A percentile compares a stretch with the other conserved stretches of the same genome.
Evolutionary conservation across 2,888 invertebrate species (phyloP).

Genomic region (Folsomia candida): DNA sequence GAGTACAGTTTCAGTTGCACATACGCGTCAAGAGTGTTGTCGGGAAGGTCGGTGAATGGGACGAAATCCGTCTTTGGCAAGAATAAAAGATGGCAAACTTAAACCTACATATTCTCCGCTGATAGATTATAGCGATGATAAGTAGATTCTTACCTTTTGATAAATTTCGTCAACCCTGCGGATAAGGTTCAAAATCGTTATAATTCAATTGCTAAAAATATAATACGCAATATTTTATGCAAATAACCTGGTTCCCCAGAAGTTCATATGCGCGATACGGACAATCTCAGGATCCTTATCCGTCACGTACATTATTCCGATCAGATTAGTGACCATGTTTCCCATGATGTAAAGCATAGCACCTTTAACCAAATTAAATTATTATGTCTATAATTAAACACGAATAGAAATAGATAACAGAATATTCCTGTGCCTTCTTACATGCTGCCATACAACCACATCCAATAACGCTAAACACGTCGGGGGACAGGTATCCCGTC

Average conservation of each 20-base stretch:
- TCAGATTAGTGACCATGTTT: conserved; percentile 28
- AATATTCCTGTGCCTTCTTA: conserved; percentile 17
- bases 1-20: conserved; percentile 27
- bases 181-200: too few relatives aligned
- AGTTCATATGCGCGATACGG: conserved; percentile 38
- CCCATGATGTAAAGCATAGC: conserved; percentile 43
- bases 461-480: conserved; percentile 8
- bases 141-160: too few relatives aligned
- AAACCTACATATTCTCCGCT: too few relatives aligned
- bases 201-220: too few relatives aligned
- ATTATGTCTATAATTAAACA: neutral
- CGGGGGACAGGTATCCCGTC: neutral
- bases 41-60: conserved; percentile 33
- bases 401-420: neutral
- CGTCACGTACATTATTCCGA: conserved; percentile 39
- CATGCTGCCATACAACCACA: conserved; percentile 35
- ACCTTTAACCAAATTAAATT: conserved; percentile 26
- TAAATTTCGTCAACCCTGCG: too few relatives aligned
- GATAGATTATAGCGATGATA: too few relatives aligned
- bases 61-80: conserved; percentile 26
- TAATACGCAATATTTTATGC: too few relatives aligned
- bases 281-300: conserved; percentile 23
- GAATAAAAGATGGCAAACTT: too few relatives aligned
- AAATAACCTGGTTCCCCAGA: conserved; percentile 43
- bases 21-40: conserved; percentile 23